These are phyloP conservation scores for Bubalus kerabau DNA, from an alignment of 2,113 vertebrate species.

Conservation along the genomic window DNA sequence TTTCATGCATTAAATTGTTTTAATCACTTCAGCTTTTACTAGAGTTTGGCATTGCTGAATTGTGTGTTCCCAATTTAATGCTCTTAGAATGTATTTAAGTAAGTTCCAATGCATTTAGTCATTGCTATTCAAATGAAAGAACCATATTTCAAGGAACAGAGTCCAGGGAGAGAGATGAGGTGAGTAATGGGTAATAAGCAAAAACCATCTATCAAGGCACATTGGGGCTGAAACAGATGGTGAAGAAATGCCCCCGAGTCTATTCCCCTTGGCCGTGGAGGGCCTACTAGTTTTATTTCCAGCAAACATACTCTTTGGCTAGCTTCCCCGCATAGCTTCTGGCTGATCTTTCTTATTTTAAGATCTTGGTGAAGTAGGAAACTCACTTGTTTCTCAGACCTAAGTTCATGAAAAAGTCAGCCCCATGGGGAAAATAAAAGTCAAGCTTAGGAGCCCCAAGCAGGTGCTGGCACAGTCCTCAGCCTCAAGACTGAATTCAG, in stretches of 20 bases:
- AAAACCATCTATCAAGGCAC: slow-evolving; percentile 81
- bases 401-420: neutral
- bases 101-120: slow-evolving; percentile 82
- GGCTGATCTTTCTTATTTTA: slow-evolving; percentile 50
- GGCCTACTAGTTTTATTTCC: slow-evolving; percentile 74
- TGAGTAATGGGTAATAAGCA: slow-evolving; percentile 79
- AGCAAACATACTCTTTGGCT: slow-evolving; percentile 72
- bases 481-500: neutral
- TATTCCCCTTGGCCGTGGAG: slow-evolving; percentile 69
- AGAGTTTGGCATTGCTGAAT: slow-evolving; percentile 76
- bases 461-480: neutral
- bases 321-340: slow-evolving; percentile 49
- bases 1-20: slow-evolving; percentile 80
- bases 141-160: slow-evolving; percentile 80
- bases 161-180: slow-evolving; percentile 75
- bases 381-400: slow-evolving; percentile 61
- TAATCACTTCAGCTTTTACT: slow-evolving; percentile 81
- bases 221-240: slow-evolving; percentile 78
- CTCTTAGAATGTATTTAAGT: slow-evolving; percentile 78
- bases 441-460: neutral
- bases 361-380: slow-evolving; percentile 40
- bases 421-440: neutral
- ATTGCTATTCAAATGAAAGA: slow-evolving; percentile 77
- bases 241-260: slow-evolving; percentile 66
- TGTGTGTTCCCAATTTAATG: slow-evolving; percentile 81